Conservation (phyloP, 2,113 vertebrate genomes). For the Cololabis saira region DNA sequence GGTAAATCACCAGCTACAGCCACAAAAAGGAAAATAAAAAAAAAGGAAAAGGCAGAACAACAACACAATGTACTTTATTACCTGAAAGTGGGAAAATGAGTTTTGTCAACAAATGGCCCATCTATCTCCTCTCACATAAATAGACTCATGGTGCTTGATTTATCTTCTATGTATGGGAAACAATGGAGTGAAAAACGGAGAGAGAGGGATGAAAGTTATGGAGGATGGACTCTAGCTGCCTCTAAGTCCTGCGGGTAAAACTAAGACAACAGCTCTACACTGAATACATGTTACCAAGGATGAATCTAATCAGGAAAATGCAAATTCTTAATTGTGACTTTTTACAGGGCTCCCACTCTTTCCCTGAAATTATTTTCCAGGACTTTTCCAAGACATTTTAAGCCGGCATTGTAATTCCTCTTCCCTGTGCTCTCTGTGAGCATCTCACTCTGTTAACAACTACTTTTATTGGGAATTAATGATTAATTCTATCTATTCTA, state of each 20-base stretch:
- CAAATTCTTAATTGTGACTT: background rate
- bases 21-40: constrained; percentile 1
- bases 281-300: background rate
- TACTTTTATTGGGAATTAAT: too few relatives aligned
- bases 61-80: constrained; percentile 70
- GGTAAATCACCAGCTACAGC: constrained; percentile 53
- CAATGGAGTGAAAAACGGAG: constrained; percentile 62
- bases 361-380: too few relatives aligned
- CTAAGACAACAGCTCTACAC: background rate
- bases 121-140: constrained; percentile 76
- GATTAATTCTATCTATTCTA: too few relatives aligned
- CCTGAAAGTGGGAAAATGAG: constrained; percentile 72
- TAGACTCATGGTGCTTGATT: constrained; percentile 69
- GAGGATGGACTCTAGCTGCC: constrained; percentile 29
- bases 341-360: too few relatives aligned
- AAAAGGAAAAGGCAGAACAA: background rate
- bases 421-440: too few relatives aligned
- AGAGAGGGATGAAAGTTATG: constrained; percentile 19
- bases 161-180: constrained; percentile 65
- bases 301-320: background rate
- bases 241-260: constrained; percentile 10
- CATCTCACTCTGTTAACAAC: too few relatives aligned
- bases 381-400: too few relatives aligned
- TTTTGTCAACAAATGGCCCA: constrained; percentile 76
- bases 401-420: too few relatives aligned